A percentile compares a stretch with the other conserved stretches of the same genome.
These are phyloP conservation scores for Rhinopithecus roxellana DNA, from an alignment of 2,113 vertebrate genomes.

Conservation along the genomic window DNA sequence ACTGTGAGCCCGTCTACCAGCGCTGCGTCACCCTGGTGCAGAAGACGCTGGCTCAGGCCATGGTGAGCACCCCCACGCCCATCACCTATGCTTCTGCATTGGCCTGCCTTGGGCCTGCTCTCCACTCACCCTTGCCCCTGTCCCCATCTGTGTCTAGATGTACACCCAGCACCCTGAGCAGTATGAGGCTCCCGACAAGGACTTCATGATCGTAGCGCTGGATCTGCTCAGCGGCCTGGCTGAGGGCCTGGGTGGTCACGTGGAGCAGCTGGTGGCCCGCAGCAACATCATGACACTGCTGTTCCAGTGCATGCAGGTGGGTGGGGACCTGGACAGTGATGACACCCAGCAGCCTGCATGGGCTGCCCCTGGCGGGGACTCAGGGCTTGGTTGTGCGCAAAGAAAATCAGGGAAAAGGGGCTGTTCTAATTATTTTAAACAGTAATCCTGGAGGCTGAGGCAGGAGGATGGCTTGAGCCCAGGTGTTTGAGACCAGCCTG, in stretches of 20 bases:
- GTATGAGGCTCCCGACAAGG: constrained; percentile 96
- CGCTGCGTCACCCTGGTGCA: constrained; percentile 96
- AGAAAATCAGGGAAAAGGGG: not conserved
- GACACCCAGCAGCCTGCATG: not conserved
- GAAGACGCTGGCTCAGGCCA: constrained; percentile 95
- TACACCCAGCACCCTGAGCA: constrained; percentile 97
- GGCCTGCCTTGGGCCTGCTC: accelerated
- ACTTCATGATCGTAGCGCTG: constrained; percentile 98
- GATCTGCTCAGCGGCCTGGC: constrained; percentile 96
- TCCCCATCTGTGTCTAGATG: constrained; percentile 84
- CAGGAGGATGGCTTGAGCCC: not conserved
- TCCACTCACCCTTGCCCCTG: not conserved
- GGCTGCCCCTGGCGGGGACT: not conserved
- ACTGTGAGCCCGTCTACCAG: constrained; percentile 97
- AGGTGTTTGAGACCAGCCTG: not conserved
- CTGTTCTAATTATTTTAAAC: not conserved
- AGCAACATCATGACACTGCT: constrained; percentile 98
- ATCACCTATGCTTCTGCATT: accelerated
- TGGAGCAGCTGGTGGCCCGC: constrained; percentile 94
- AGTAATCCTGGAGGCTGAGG: not conserved
- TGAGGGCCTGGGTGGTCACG: constrained; percentile 92
- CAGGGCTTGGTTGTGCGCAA: not conserved
- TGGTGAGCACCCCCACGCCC: constrained; percentile 83
- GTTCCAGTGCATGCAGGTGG: constrained; percentile 98
- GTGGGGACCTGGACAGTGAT: not conserved